Evolutionary conservation across 1,140 invertebrate genomes (phyloP).

Genomic region (Sarcophaga bullata): DNA sequence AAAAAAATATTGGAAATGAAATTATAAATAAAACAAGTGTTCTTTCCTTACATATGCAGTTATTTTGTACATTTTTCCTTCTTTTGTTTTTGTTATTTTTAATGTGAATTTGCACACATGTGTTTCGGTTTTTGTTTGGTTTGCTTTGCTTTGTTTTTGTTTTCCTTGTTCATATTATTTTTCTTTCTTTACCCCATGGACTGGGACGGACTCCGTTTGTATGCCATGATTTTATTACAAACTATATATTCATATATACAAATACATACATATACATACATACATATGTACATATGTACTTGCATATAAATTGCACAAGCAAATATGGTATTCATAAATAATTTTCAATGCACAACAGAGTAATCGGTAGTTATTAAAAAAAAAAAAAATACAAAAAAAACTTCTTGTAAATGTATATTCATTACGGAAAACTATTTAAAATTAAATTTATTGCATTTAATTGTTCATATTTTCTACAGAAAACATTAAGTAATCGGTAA

Average conservation of each 20-base stretch:
- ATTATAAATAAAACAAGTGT: not conserved
- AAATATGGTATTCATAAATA: not conserved
- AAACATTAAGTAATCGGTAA: too few species aligned
- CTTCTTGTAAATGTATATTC: too few species aligned
- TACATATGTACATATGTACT: too few species aligned
- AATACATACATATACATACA: too few species aligned
- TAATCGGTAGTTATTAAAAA: too few species aligned
- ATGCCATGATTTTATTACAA: slow-evolving; percentile 2
- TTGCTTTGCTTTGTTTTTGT: not conserved
- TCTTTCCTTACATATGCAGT: not conserved
- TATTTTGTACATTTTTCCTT: not conserved
- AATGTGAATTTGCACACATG: not conserved
- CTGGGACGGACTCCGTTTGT: not conserved
- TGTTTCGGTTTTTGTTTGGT: not conserved
- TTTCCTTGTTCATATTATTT: not conserved
- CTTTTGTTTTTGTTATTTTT: not conserved
- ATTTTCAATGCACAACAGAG: too few species aligned
- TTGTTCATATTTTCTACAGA: too few species aligned
- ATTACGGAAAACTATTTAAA: too few species aligned
- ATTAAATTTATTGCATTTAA: too few species aligned
- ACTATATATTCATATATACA: not conserved
- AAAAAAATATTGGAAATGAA: too few species aligned
- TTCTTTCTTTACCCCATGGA: not conserved
- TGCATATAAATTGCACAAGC: slow-evolving; percentile 43
- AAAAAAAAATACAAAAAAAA: too few species aligned